Percentiles rank a stretch among this genome's conserved stretches.
These are phyloP conservation scores for Atractosteus spatula DNA, from an alignment of 2,113 vertebrate species.

Conservation along the genomic window DNA sequence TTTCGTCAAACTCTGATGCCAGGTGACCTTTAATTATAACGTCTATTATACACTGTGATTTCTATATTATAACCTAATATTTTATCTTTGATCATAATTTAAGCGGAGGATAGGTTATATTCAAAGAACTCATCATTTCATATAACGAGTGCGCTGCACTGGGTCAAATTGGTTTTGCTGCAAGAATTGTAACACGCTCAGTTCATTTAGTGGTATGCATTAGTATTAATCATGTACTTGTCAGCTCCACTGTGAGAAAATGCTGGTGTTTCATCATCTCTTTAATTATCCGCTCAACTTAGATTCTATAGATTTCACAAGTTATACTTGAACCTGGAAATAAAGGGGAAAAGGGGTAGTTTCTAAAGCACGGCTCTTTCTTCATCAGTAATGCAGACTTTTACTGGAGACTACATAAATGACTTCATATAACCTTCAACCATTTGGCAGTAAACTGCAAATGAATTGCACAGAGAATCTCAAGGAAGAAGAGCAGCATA, in stretches of 20 bases:
- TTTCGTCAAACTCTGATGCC: neutral
- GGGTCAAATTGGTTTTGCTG: constrained; percentile 27
- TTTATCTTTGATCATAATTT: constrained; percentile 8
- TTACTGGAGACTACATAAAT: neutral
- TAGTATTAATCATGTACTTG: constrained; percentile 15
- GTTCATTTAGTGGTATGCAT: constrained; percentile 17
- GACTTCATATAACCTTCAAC: neutral
- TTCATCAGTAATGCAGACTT: too few species aligned
- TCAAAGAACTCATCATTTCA: constrained; percentile 15
- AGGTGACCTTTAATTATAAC: neutral
- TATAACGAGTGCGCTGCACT: constrained; percentile 1
- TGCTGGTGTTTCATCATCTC: constrained; percentile 3
- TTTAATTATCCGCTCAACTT: constrained; percentile 9
- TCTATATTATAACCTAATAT: neutral
- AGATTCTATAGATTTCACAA: neutral
- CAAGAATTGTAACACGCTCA: constrained; percentile 10
- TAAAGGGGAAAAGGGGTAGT: too few species aligned
- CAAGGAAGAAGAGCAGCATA: too few species aligned
- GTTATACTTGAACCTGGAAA: too few species aligned
- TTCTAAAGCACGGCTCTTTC: too few species aligned
- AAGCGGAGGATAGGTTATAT: neutral
- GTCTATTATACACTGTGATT: neutral
- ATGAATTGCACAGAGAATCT: neutral
- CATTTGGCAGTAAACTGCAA: neutral
- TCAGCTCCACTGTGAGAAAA: constrained; percentile 13